Evolutionary conservation across 2,888 invertebrate genomes (phyloP), one percentile per base, ranked within the genome.

Genomic region (Temnothorax unifasciatus): DNA sequence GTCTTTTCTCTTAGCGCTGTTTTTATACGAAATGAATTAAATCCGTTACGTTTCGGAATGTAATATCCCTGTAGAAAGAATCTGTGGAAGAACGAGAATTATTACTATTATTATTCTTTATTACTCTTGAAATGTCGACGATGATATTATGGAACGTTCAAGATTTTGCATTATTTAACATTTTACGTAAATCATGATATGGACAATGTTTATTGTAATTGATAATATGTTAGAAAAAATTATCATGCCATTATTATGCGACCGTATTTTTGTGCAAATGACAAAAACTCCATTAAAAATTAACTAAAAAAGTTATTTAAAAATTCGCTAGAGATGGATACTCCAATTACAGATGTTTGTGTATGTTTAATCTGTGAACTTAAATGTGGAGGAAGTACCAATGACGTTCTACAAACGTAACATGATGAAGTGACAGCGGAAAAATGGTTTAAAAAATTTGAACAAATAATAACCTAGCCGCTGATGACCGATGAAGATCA

Each of bases 1-100:
- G 44, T 34, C 21, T 57, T 47, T 54, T 57, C 18, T 79, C 29
- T 41, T 34, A 34, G 21, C 41, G 15, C 66, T 54, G 52, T 57
- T 79, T 68, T 79, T 47, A 69, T 34, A 79, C 44, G 15, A 3
- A 59, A 69, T 38, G 34, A 79, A 79, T 79, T 79, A 79, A 69
- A 71, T 71, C 59, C 34, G 9, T 52, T 75, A 63, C 50, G 11
- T 76, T 76, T 76, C 13, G n/a, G 18, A 66, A 66, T 76, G 76
- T 52, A 76, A 76, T 76, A 76, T 52, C 13, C 41, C 5, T 69
- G 71, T 4, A 44, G 57, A 59, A 79, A 47, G 57, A 71, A 57
- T 29, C 13, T 6, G 21, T 38, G 0, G 29, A 63, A 52, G 63
- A 38, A 38, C 21, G 47, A 18, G 2, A 63, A 15, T 63, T 50